These are phyloP conservation scores for Cheiracanthium punctorium DNA, from an alignment of 2,888 invertebrate species.

Conservation along the genomic window DNA sequence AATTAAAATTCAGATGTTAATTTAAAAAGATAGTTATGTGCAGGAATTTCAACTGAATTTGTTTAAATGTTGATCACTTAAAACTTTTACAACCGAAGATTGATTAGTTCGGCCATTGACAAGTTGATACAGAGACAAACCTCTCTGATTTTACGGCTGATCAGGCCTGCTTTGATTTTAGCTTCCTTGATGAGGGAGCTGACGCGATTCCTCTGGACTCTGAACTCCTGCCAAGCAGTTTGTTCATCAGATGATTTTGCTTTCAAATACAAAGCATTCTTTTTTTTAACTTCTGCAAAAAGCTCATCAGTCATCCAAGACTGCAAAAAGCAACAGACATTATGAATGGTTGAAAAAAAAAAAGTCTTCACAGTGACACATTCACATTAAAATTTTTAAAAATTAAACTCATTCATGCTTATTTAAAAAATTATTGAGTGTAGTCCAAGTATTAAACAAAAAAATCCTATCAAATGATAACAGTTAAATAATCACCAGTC, in stretches of 20 bases:
- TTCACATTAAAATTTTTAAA: too few relatives aligned
- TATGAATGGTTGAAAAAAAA: neutral
- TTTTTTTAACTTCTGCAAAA: slow-evolving; percentile 21
- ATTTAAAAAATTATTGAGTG: too few relatives aligned
- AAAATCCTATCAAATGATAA: too few relatives aligned
- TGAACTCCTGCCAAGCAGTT: slow-evolving; percentile 28
- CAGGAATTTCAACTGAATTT: too few relatives aligned
- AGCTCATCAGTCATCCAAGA: slow-evolving; percentile 42
- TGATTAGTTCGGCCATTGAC: too few relatives aligned
- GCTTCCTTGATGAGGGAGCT: slow-evolving; percentile 26
- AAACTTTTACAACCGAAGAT: too few relatives aligned
- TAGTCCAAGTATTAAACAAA: too few relatives aligned
- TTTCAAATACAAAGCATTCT: slow-evolving; percentile 19
- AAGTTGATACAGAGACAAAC: slow-evolving; percentile 9
- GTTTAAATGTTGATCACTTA: too few relatives aligned
- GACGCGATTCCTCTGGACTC: slow-evolving; percentile 4
- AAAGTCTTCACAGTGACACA: neutral
- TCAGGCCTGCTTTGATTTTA: slow-evolving; percentile 24
- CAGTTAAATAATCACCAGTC: too few relatives aligned
- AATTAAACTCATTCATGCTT: too few relatives aligned
- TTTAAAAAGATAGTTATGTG: too few relatives aligned
- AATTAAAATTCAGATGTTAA: too few relatives aligned
- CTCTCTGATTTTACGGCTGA: slow-evolving; percentile 17
- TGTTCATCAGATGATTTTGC: slow-evolving; percentile 25
- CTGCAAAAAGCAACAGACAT: slow-evolving; percentile 21